These are phyloP conservation scores for Parnassius orleans DNA, from an alignment of 2,888 invertebrate genomes.

Conservation along the genomic window DNA sequence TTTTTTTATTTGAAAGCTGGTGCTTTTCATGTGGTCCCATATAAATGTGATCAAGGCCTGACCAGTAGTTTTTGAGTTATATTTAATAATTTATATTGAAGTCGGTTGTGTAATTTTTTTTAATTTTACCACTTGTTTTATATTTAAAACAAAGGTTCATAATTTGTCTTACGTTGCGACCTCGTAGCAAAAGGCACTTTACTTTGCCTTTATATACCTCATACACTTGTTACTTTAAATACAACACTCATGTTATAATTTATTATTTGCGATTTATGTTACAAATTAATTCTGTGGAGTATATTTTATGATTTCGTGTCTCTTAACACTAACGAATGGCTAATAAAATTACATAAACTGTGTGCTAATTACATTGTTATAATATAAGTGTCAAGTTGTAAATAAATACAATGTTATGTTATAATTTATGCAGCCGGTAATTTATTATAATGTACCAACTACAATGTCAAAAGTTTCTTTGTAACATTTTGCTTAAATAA, in stretches of 20 bases:
- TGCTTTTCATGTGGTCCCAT: too few relatives aligned
- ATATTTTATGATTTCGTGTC: slow-evolving; percentile 22
- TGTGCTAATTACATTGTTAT: slow-evolving; percentile 26
- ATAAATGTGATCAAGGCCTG: too few relatives aligned
- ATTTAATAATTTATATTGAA: too few relatives aligned
- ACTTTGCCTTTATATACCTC: too few relatives aligned
- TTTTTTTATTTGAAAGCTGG: too few relatives aligned
- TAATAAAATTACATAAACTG: slow-evolving; percentile 24
- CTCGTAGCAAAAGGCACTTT: too few relatives aligned
- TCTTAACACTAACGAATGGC: slow-evolving; percentile 17
- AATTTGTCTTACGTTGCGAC: too few relatives aligned
- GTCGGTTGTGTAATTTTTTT: too few relatives aligned
- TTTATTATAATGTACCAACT: neutral
- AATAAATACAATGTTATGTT: slow-evolving; percentile 9
- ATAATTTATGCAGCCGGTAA: slow-evolving; percentile 6
- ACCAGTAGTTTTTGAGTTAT: too few relatives aligned
- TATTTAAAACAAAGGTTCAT: too few relatives aligned
- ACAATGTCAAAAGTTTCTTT: neutral
- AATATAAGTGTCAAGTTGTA: slow-evolving; percentile 17
- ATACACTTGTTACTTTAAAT: too few relatives aligned
- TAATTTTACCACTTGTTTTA: too few relatives aligned
- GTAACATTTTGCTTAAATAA: neutral
- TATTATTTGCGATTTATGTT: slow-evolving; percentile 4
- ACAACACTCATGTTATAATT: slow-evolving; percentile 7
- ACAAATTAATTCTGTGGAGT: slow-evolving; percentile 22